Percentiles rank a stretch among this genome's conserved stretches.
Conservation (phyloP, 2,113 vertebrate species). For the Apus apus region DNA sequence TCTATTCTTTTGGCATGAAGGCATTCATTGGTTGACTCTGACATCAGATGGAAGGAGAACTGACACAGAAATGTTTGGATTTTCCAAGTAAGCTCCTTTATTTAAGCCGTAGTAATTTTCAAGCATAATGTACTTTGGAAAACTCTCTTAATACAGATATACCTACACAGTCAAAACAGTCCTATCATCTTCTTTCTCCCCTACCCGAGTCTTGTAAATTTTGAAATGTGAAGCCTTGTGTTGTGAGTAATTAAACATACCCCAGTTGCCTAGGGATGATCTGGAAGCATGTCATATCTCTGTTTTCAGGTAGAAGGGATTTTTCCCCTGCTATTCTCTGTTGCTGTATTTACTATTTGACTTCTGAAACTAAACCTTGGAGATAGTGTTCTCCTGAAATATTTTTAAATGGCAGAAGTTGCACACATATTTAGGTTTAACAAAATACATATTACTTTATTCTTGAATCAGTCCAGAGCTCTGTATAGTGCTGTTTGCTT, state of each 20-base stretch:
- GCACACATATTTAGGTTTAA: not conserved
- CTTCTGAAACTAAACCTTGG: not conserved
- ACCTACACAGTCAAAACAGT: not conserved
- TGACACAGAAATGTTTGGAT: not conserved
- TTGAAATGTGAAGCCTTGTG: not conserved
- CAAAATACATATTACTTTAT: not conserved
- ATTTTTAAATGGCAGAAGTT: not conserved
- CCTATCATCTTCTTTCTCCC: not conserved
- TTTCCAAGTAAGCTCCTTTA: not conserved
- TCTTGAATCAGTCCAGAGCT: not conserved
- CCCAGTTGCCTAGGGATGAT: not conserved
- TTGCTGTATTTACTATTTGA: not conserved
- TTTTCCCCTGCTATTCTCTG: not conserved
- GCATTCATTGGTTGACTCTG: not conserved
- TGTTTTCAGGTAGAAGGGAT: not conserved
- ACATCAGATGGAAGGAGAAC: not conserved
- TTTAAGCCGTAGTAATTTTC: not conserved
- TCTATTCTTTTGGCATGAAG: not conserved
- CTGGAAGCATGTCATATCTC: not conserved
- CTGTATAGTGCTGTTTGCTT: not conserved
- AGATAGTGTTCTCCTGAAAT: not conserved
- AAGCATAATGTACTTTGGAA: not conserved
- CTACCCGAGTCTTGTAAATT: not conserved
- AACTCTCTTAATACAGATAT: not conserved
- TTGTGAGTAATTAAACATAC: not conserved